Evolutionary conservation across 2,888 invertebrate genomes (phyloP), one percentile per base, ranked within the genome.

Genomic region (Syrphus vitripennis): DNA sequence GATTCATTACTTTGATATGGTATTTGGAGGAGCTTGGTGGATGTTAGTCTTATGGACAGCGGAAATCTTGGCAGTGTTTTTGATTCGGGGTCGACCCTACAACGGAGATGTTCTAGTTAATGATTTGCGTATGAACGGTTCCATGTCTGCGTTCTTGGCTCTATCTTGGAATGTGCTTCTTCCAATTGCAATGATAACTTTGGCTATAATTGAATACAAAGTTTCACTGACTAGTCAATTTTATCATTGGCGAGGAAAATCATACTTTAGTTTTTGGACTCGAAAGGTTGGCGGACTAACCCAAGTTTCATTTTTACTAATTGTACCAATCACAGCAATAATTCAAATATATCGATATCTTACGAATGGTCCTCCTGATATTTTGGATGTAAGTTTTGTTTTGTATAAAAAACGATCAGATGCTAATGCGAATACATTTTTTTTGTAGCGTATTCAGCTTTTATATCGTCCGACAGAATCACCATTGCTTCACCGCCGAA

Each of bases 131-230:
- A 90, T 93, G 89, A 93, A 93, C 93, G 80, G 93, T 91, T 89
- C 94, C 90, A 95, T 93, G 94, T 94, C 92, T 0, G 94, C 95
- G 9, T 92, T 97, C 82, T 92, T 97, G 24, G 96, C 96, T 4
- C 97, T 98, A 90, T 95, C 96, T 0, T 98, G 98, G 98, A 98
- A 97, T 90, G 96, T 98, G 2, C 93, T 97, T 71, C 92, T 97
- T 89, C 97, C 98, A 0, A 96, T 97, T 70, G 94, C 96, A 7
- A 93, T 97, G 69, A 95, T 97, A 93, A 97, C 97, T 89, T 84
- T 92, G 59, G 95, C 95, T 48, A 95, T 96, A 65, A 93, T 95
- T n/a, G 94, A 95, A 61, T 96, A 96, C 90, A 95, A 95, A 90
- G 94, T 94, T 86, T 95, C 95, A n/a, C 93, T 94, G 81, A 95